Evolutionary conservation across 2,113 vertebrate genomes (phyloP).

Genomic region (Entomyzon cyanotis): DNA sequence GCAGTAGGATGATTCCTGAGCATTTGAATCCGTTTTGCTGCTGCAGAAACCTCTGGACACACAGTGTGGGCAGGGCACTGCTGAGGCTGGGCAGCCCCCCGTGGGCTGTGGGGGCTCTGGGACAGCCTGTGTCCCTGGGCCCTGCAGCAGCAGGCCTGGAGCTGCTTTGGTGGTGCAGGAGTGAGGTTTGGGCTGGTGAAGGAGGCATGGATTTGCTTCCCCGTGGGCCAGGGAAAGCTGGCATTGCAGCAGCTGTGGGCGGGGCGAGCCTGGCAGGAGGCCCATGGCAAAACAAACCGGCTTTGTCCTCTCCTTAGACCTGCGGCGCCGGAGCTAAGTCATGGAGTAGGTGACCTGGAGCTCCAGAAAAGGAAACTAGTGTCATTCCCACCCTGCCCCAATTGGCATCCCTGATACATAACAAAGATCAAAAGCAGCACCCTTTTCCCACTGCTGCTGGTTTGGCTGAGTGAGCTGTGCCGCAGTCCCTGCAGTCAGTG

Average conservation of each 20-base stretch:
- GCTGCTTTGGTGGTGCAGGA: fast-evolving
- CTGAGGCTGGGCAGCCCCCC: fast-evolving
- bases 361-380: neutral
- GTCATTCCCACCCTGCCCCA: neutral
- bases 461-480: neutral
- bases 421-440: neutral
- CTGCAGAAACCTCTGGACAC: fast-evolving
- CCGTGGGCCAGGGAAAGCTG: fast-evolving
- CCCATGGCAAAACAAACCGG: fast-evolving
- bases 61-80: neutral
- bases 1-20: neutral
- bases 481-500: neutral
- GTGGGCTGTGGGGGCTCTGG: fast-evolving
- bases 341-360: neutral
- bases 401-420: neutral
- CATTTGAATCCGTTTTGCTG: neutral
- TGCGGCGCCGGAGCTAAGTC: neutral
- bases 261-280: neutral
- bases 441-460: fast-evolving
- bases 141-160: neutral
- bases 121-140: neutral
- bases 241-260: neutral
- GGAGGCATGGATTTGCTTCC: fast-evolving
- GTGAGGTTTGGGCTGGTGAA: neutral
- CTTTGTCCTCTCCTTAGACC: neutral